A percentile compares a stretch with the other conserved stretches of the same genome.
Conservation (phyloP, 2,113 vertebrate species). For the Sitta europaea region DNA sequence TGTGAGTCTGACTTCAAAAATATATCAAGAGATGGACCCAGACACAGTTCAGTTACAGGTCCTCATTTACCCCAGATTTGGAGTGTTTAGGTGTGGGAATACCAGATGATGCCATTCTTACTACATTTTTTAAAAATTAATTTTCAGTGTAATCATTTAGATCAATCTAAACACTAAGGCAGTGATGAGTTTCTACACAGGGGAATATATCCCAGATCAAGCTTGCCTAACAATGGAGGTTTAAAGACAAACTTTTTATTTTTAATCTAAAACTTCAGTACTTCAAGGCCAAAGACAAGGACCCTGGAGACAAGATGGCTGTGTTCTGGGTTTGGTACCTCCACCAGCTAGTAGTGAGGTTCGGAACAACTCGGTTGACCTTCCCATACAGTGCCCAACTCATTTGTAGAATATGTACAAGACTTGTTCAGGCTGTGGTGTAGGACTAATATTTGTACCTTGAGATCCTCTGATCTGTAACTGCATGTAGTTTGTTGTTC, state of each 20-base stretch:
- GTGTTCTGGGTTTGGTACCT: neutral
- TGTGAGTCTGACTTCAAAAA: neutral
- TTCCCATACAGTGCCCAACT: neutral
- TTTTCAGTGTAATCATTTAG: neutral
- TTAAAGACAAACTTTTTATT: neutral
- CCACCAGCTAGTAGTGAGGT: neutral
- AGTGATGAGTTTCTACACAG: neutral
- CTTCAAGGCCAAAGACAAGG: neutral
- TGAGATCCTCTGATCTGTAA: neutral
- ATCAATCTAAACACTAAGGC: neutral
- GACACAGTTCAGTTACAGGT: neutral
- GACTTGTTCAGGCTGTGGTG: neutral
- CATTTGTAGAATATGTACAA: conserved; percentile 33
- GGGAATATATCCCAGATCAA: neutral
- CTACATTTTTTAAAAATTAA: neutral
- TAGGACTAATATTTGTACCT: conserved; percentile 22
- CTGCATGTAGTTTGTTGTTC: neutral
- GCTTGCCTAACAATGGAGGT: neutral
- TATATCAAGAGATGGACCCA: neutral
- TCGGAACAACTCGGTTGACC: conserved; percentile 38
- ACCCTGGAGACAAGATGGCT: neutral
- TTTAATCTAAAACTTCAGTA: neutral
- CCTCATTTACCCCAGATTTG: neutral
- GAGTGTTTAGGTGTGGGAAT: neutral
- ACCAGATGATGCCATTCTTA: neutral